Evolutionary conservation across 2,797 vertebrate species (phyloP).

Genomic region (Anas acuta): DNA sequence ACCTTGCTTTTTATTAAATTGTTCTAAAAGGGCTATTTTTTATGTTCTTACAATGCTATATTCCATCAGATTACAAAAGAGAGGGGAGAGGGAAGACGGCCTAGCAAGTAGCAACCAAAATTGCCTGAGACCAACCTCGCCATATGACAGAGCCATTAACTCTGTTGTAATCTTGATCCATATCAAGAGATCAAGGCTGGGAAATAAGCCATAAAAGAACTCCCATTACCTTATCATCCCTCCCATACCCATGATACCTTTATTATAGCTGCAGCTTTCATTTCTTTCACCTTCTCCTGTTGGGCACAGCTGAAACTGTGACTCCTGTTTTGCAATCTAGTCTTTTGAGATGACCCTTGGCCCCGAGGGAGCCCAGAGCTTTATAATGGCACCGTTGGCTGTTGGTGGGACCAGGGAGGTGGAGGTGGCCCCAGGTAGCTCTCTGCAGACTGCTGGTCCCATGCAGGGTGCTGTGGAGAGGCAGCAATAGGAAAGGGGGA

Average conservation of each 20-base stretch:
- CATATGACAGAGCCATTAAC: conserved; percentile 21
- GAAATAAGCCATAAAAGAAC: conserved; percentile 19
- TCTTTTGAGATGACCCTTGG: not conserved
- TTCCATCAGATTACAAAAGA: conserved; percentile 21
- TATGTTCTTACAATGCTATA: not conserved
- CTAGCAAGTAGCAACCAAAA: not conserved
- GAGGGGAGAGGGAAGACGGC: not conserved
- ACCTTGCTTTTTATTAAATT: not conserved
- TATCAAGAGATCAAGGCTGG: conserved; percentile 12
- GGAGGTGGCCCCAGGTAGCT: not conserved
- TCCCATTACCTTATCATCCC: conserved; percentile 40
- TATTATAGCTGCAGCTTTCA: conserved; percentile 1
- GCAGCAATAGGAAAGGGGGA: not conserved
- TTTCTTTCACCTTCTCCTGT: not conserved
- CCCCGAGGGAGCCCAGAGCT: not conserved
- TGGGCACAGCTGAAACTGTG: not conserved
- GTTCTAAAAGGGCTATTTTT: not conserved
- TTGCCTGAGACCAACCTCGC: not conserved
- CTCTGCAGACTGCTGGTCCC: not conserved
- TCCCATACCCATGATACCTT: conserved; percentile 9
- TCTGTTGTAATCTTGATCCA: conserved; percentile 5
- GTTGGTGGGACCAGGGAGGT: not conserved
- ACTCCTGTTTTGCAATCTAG: not conserved
- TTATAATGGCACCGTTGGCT: not conserved
- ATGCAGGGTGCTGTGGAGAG: not conserved